Conservation (phyloP, 2,113 vertebrate species). For the Polypterus senegalus region DNA sequence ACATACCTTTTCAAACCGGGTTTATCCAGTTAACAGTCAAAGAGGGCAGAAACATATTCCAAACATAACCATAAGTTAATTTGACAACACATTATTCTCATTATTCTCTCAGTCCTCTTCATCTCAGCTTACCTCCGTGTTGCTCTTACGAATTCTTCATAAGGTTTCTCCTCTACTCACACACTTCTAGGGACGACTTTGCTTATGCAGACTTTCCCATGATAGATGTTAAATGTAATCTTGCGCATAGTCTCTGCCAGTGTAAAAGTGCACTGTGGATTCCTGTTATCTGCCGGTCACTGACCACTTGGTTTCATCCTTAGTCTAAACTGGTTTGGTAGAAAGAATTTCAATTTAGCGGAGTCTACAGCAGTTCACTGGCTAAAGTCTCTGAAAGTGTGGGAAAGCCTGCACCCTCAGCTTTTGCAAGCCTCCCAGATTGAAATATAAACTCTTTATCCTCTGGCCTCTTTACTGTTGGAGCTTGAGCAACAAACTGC, state of each 20-base stretch:
- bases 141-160: neutral
- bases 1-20: too few relatives aligned
- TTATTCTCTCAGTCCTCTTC: constrained; percentile 25
- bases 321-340: neutral
- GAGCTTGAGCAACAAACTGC: too few relatives aligned
- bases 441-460: too few relatives aligned
- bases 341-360: neutral
- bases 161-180: too few relatives aligned
- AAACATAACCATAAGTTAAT: neutral
- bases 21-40: too few relatives aligned
- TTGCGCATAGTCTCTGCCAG: too few relatives aligned
- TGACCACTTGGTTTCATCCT: constrained; percentile 1
- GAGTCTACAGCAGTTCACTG: too few relatives aligned
- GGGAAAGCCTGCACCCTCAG: too few relatives aligned
- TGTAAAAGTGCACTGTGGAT: neutral
- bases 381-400: too few relatives aligned
- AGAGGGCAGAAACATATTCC: neutral
- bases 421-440: too few relatives aligned
- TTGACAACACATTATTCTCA: constrained; percentile 41
- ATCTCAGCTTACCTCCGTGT: neutral
- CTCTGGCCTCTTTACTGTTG: too few relatives aligned
- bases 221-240: neutral
- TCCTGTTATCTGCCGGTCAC: neutral
- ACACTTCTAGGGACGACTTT: neutral
- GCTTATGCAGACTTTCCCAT: neutral